Conservation (phyloP, 2,797 vertebrate genomes). For the Anas acuta region DNA sequence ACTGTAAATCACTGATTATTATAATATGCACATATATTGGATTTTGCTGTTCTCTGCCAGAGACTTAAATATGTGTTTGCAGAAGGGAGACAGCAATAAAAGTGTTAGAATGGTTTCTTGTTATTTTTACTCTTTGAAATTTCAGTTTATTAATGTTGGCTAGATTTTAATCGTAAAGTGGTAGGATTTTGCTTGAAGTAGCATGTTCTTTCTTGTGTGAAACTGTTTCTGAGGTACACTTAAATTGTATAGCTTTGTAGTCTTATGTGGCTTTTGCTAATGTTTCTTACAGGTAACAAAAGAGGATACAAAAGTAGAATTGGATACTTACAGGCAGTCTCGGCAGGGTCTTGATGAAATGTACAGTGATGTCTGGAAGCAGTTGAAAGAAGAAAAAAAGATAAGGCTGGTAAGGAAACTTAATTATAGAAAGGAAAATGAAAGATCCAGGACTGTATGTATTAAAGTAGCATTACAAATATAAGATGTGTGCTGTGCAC, state of each 20-base stretch:
- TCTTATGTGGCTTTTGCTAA: neutral
- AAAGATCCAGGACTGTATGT: neutral
- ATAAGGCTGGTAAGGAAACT: slow-evolving; percentile 85
- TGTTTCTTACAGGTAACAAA: slow-evolving; percentile 85
- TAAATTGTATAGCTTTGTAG: neutral
- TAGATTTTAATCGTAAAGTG: neutral
- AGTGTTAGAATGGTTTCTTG: neutral
- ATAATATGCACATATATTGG: neutral
- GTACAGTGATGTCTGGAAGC: slow-evolving; percentile 97
- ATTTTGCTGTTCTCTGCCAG: neutral
- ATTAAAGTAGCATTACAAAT: neutral
- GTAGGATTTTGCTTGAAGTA: neutral
- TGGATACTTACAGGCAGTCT: slow-evolving; percentile 96
- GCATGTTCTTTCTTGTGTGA: neutral
- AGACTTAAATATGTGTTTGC: neutral
- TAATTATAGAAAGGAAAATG: neutral
- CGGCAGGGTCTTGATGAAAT: slow-evolving; percentile 97
- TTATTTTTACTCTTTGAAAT: neutral
- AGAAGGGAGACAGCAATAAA: neutral
- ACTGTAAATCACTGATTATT: neutral
- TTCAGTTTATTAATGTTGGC: neutral
- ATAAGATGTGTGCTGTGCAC: neutral
- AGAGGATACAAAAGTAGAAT: slow-evolving; percentile 93
- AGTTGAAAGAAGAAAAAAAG: slow-evolving; percentile 93
- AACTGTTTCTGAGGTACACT: neutral